Base-by-base conservation (phyloP, 2,113 vertebrate genomes). In the Nycticryphes semicollaris region DNA sequence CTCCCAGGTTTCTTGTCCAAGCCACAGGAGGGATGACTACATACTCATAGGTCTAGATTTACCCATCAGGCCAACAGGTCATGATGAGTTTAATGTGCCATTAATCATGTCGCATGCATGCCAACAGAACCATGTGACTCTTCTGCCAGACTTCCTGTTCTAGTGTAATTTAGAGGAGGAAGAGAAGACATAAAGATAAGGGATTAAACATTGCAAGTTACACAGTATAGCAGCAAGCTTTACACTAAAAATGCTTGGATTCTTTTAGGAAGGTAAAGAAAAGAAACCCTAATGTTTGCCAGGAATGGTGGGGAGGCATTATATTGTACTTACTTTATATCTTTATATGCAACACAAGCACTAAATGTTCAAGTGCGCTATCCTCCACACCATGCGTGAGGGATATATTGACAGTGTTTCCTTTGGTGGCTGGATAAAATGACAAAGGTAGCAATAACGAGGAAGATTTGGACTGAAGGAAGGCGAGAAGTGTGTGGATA, bases 1-100 rank as follows among this genome's bases (percentile, higher is more conserved):
- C 48, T 87, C 27, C 33, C 27, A 21, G 27, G 9, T 24, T 60
- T 56, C 35, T 39, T 10, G 2, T 31, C 51, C 48, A 18, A 33
- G 59, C 19, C 41, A 6, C 9, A 23, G 13, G 30, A 27, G n/a
- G 23, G 27, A 9, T 5, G 5, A 4, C 28, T 7, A 6, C 0
- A 0, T n/a, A 23, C 33, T 59, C 48, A 43, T 10, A 37, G 35
- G 19, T 67, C 23, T 39, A 22, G 60, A 18, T 6, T 3, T 39
- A 30, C 12, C 67, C 66, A 14, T 41, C 30, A 37, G 28, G 47
- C 53, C 62, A 64, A 9, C 27, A 45, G 66, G n/a, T 31, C 19
- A 2, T 6, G 60, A 25, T 37, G 31, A 57, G 54, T 41, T 54
- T 47, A 6, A 17, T 1, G 5, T 60, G 57, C 57, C 23, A 12